These are phyloP conservation scores for Clistopyga incitator DNA, from an alignment of 2,888 invertebrate species.

Conservation along the genomic window DNA sequence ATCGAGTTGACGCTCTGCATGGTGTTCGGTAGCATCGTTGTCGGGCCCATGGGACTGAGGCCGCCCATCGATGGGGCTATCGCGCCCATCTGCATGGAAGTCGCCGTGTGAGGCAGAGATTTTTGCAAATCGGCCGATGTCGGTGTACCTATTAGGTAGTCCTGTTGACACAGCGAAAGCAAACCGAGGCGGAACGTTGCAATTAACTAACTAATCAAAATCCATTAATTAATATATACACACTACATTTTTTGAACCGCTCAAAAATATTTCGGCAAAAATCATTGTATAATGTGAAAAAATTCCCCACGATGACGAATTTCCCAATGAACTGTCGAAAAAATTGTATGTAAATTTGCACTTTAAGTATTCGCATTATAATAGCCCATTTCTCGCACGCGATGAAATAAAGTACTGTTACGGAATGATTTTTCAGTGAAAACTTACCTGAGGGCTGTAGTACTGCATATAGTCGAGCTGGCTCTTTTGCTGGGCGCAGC, in stretches of 20 bases:
- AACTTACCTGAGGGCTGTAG: slow-evolving; percentile 81
- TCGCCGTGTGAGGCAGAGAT: slow-evolving; percentile 82
- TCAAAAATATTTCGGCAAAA: no score
- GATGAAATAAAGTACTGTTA: no score
- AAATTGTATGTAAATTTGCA: no score
- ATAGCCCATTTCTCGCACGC: no score
- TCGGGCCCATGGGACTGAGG: slow-evolving; percentile 82
- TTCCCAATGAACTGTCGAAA: no score
- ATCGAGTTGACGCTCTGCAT: slow-evolving; percentile 83
- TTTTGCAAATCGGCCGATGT: slow-evolving; percentile 82
- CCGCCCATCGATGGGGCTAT: slow-evolving; percentile 83
- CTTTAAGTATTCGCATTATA: no score
- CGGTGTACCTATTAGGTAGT: slow-evolving; percentile 81
- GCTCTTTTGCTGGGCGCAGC: slow-evolving; percentile 83
- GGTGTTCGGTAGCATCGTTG: slow-evolving; percentile 81
- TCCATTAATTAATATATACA: neutral
- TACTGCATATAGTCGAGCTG: slow-evolving; percentile 83
- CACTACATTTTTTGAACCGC: neutral
- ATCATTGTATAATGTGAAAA: no score
- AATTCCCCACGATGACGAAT: no score
- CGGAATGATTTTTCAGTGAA: neutral
- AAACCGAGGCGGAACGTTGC: slow-evolving; percentile 1
- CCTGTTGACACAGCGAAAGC: slow-evolving; percentile 73
- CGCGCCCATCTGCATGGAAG: slow-evolving; percentile 83
- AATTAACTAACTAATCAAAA: neutral